Percentiles rank a stretch among this genome's conserved stretches.
These are phyloP conservation scores for Orchestes rusci DNA, from an alignment of 2,888 invertebrate species.

Conservation along the genomic window DNA sequence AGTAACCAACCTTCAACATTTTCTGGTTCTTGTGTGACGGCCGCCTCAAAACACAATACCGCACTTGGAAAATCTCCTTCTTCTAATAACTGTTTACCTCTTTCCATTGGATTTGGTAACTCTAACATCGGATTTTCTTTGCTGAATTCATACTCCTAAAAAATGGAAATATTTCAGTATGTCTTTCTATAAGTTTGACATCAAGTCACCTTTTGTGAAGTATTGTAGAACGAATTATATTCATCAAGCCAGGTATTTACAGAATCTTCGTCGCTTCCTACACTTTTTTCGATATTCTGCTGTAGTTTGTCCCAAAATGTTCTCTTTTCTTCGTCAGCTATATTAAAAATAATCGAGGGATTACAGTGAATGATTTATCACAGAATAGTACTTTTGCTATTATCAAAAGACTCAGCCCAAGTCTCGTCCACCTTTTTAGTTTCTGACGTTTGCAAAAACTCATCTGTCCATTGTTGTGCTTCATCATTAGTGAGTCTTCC, in stretches of 20 bases:
- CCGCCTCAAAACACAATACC: constrained; percentile 93
- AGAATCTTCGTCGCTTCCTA: constrained; percentile 50
- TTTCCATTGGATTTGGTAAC: constrained; percentile 69
- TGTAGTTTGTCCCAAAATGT: constrained; percentile 58
- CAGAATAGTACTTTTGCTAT: constrained; percentile 18
- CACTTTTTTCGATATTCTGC: constrained; percentile 74
- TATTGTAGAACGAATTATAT: constrained; percentile 53
- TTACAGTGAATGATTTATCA: not conserved
- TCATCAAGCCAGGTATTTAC: constrained; percentile 69
- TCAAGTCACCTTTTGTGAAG: constrained; percentile 48
- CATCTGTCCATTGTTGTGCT: constrained; percentile 45
- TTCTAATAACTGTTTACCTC: constrained; percentile 75
- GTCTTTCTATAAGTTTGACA: not conserved
- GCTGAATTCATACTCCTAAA: constrained; percentile 67
- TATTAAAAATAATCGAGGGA: not conserved
- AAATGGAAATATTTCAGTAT: constrained; percentile 9
- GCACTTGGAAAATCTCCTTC: constrained; percentile 92
- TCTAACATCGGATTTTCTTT: constrained; percentile 82
- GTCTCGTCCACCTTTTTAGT: constrained; percentile 30
- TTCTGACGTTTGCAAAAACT: constrained; percentile 38
- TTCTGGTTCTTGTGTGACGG: constrained; percentile 73
- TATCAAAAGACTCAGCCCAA: constrained; percentile 40
- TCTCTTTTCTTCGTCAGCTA: constrained; percentile 48
- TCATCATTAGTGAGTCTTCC: constrained; percentile 42
- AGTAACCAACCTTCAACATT: constrained; percentile 81